Base-by-base conservation (phyloP, 2,888 invertebrate species). In the Andrena flavipes region DNA sequence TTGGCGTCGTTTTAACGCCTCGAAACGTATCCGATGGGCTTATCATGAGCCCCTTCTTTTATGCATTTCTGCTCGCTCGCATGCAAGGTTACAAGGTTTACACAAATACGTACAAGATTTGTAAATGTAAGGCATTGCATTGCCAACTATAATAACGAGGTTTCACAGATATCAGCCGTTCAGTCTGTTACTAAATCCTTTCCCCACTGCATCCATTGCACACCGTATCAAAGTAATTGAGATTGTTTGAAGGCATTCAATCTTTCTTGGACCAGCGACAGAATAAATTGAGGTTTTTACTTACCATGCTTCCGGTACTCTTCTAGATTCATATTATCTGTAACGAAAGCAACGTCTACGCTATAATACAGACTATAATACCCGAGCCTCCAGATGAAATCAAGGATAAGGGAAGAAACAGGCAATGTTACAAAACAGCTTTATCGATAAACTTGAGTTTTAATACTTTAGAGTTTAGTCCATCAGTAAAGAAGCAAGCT, bases 221-320 rank as follows among this genome's bases (percentile, higher is more conserved):
- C 20, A 20, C 3, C 13, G 13, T 16, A 20, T 20, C 6, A 20
- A 51, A 20, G 6, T 51, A 35, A 35, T 4, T n/a, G 7, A 8
- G 23, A 23, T 42, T 13, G 20, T 48, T 29, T 30, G 5, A 49
- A n/a, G 6, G 8, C 5, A 1, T 33, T 4, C 2, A 16, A 62
- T 33, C 49, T 35, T 0, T 2, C 10, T 30, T 8, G 7, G 7
- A n/a, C 42, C 1, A 30, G 4, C 23, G n/a, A 13, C 2, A 1
- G 29, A 65, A 13, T 64, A 30, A 51, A 30, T 30, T n/a, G 8
- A 30, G 8, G 29, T 49, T 54, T 5, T 64, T 64, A 90, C 94
- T 93, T 80, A 94, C 94, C 94, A 88, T 94, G 91, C 76, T 89
- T 91, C 51, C 94, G 93, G 73, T 94, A 94, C 62, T 94, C 94